Conservation (phyloP, 2,113 vertebrate species). For the Phalacrocorax carbo region DNA sequence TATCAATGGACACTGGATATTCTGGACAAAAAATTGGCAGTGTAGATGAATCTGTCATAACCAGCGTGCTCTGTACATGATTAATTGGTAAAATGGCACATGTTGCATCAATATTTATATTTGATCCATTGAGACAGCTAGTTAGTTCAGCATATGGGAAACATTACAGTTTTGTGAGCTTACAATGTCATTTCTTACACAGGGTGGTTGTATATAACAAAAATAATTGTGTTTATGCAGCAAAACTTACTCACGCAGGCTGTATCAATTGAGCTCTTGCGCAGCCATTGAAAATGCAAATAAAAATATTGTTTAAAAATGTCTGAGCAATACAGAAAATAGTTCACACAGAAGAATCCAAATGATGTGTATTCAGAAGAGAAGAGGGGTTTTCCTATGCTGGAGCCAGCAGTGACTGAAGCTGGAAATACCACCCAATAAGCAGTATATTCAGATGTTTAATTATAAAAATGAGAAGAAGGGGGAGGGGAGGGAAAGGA, state of each 20-base stretch:
- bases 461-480: conserved; percentile 33
- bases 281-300: conserved; percentile 44
- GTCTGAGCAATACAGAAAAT: conserved; percentile 5
- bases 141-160: conserved; percentile 57
- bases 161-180: conserved; percentile 51
- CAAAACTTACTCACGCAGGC: conserved; percentile 33
- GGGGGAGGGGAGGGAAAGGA: not conserved
- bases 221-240: conserved; percentile 53
- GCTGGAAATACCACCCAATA: conserved; percentile 58
- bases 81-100: conserved; percentile 49
- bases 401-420: conserved; percentile 54
- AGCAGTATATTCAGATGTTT: conserved; percentile 46
- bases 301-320: conserved; percentile 41
- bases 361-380: conserved; percentile 18
- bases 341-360: conserved; percentile 20
- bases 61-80: not conserved
- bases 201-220: conserved; percentile 36
- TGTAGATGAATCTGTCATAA: conserved; percentile 7
- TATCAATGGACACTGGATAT: not conserved
- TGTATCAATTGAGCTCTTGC: conserved; percentile 34
- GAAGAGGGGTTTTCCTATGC: conserved; percentile 45
- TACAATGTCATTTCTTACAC: conserved; percentile 44
- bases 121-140: conserved; percentile 32
- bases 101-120: conserved; percentile 45
- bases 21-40: conserved; percentile 5